Evolutionary conservation across 1,140 invertebrate genomes (phyloP).

Genomic region (Drosophila sproati): DNA sequence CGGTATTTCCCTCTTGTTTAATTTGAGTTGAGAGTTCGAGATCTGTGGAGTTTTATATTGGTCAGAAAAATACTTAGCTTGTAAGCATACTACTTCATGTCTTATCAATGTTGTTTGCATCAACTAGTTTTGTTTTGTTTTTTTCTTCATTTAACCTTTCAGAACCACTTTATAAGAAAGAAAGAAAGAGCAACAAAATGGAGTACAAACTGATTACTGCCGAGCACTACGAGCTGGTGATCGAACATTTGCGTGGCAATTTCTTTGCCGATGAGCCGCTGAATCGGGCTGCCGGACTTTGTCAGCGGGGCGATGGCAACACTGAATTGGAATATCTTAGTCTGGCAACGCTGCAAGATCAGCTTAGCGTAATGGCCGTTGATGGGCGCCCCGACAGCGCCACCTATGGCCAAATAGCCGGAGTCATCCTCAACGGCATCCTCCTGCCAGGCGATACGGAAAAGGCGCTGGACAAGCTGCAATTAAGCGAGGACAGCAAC

Average conservation of each 20-base stretch:
- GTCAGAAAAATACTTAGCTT: no score
- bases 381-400: conserved; percentile 25
- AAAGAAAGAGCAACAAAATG: conserved; percentile 64
- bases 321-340: conserved; percentile 90
- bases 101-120: no score
- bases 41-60: no score
- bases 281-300: conserved; percentile 90
- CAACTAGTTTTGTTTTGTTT: no score
- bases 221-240: conserved; percentile 87
- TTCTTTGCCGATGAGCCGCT: conserved; percentile 93
- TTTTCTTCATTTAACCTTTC: neutral
- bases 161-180: neutral
- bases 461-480: conserved; percentile 86
- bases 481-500: conserved; percentile 86
- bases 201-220: conserved; percentile 85
- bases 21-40: no score
- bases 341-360: conserved; percentile 88
- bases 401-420: conserved; percentile 86
- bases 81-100: no score
- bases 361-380: conserved; percentile 89
- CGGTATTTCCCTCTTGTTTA: no score
- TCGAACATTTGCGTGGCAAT: conserved; percentile 88
- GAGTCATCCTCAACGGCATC: conserved; percentile 88
- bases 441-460: conserved; percentile 86
- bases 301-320: conserved; percentile 88